Conservation (phyloP, 2,888 invertebrate species). For the Nephrocerus scutellatus region DNA sequence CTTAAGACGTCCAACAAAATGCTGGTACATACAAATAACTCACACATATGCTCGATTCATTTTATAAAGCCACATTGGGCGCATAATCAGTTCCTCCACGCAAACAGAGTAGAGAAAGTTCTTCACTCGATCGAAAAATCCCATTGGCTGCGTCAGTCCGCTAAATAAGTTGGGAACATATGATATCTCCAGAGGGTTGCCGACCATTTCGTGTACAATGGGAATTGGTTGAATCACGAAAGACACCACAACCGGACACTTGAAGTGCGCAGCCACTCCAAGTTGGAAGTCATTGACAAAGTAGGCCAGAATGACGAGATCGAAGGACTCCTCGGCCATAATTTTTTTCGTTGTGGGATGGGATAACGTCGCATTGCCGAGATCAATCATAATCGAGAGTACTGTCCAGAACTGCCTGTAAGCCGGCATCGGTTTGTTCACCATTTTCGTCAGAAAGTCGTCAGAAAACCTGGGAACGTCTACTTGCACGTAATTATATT, state of each 20-base stretch:
- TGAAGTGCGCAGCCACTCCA: slow-evolving; percentile 39
- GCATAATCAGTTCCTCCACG: background rate
- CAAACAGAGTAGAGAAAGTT: slow-evolving; percentile 13
- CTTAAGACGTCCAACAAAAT: too few relatives aligned
- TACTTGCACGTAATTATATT: slow-evolving; percentile 14
- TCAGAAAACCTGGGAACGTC: background rate
- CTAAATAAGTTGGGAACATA: slow-evolving; percentile 28
- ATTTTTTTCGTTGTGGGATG: slow-evolving; percentile 16
- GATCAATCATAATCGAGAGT: background rate
- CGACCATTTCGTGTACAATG: slow-evolving; percentile 26
- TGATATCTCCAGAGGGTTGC: slow-evolving; percentile 32
- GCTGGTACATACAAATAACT: too few relatives aligned
- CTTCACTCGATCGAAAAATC: slow-evolving; percentile 22
- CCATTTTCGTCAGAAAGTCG: background rate
- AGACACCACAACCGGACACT: slow-evolving; percentile 35
- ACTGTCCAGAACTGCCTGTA: slow-evolving; percentile 3
- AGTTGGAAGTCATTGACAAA: slow-evolving; percentile 37
- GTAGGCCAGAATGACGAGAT: slow-evolving; percentile 37
- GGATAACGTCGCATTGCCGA: slow-evolving; percentile 5
- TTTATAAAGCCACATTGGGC: too few relatives aligned
- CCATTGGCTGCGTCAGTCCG: slow-evolving; percentile 10
- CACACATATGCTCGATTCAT: too few relatives aligned
- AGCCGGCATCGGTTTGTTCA: slow-evolving; percentile 8
- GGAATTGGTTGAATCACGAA: slow-evolving; percentile 29
- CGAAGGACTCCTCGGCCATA: slow-evolving; percentile 28